These are phyloP conservation scores for Protonibea diacanthus DNA, from an alignment of 2,797 vertebrate species.

Conservation along the genomic window DNA sequence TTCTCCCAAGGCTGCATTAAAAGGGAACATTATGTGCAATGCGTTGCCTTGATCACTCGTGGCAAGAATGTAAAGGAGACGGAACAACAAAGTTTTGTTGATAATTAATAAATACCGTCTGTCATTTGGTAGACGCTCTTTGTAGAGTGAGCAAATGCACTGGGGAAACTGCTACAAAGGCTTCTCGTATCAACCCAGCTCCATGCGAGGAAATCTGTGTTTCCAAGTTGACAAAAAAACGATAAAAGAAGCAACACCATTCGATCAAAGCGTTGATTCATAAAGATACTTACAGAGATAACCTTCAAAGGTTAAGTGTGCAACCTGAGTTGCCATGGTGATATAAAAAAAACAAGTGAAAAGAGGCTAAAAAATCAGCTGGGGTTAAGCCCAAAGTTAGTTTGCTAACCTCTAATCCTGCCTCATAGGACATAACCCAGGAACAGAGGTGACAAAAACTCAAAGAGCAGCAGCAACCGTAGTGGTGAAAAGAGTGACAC, in stretches of 20 bases:
- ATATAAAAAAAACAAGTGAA: slow-evolving; percentile 10
- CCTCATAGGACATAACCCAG: slow-evolving; percentile 50
- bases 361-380: slow-evolving; percentile 32
- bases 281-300: slow-evolving; percentile 25
- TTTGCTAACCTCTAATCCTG: slow-evolving; percentile 47
- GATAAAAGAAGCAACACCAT: neutral
- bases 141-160: neutral
- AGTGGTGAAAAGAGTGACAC: slow-evolving; percentile 35
- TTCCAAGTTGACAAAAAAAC: neutral
- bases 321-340: slow-evolving; percentile 44
- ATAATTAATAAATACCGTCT: slow-evolving; percentile 1
- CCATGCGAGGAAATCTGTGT: neutral
- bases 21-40: neutral
- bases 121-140: neutral
- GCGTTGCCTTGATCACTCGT: neutral
- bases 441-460: slow-evolving; percentile 58
- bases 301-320: neutral
- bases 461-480: slow-evolving; percentile 24
- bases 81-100: neutral
- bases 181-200: neutral
- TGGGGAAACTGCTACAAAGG: neutral
- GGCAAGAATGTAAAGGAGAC: neutral
- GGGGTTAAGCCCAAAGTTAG: slow-evolving; percentile 55
- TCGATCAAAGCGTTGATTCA: neutral
- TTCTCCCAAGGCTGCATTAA: slow-evolving; percentile 9